Evolutionary conservation across 2,113 vertebrate genomes (phyloP), one percentile per base, ranked within the genome.

Genomic region (Aramus guarauna): DNA sequence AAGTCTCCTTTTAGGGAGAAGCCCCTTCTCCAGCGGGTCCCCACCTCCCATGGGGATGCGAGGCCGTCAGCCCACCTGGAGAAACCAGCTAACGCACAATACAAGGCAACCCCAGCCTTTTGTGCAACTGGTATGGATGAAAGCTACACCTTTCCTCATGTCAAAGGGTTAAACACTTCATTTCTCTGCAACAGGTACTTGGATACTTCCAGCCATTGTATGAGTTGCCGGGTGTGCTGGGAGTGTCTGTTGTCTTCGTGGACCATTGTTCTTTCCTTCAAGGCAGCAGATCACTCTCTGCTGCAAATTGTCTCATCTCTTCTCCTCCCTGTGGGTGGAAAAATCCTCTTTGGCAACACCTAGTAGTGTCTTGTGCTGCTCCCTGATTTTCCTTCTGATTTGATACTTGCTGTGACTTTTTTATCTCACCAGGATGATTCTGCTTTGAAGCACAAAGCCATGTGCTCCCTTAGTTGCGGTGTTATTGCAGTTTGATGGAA

Each of bases 171-270:
- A 78, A 90, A 56, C 17, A 9, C n/a, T 69, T 72, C 2, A 22
- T 55, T 75, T 60, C 18, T 77, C 87, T 75, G 43, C 68, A 92
- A 45, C 34, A 83, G 72, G 48, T n/a, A 43, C 50, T 82, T 69
- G 5, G n/a, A 34, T 83, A 29, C 27, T 92, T 91, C 56, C 87
- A 90, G 95, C 37, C 52, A 34, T 77, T 84, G 55, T 82, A 29
- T 58, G 50, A 94, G 66, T 24, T 72, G 21, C 77, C 72, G 58
- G 81, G 90, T 82, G 82, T 92, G 87, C 75, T 95, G 84, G 58
- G 66, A 91, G n/a, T 29, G 62, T 39, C 80, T 91, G 1, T 43
- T 91, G 34, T 85, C 71, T 93, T 15, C 4, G 2, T 27, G 26
- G 52, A 73, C 52, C 62, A 87, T 72, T 90, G 84, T 68, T 87